Percentiles rank a stretch among this genome's conserved stretches.
Conservation (phyloP, 2,113 vertebrate species). For the Callaeas wilsoni region DNA sequence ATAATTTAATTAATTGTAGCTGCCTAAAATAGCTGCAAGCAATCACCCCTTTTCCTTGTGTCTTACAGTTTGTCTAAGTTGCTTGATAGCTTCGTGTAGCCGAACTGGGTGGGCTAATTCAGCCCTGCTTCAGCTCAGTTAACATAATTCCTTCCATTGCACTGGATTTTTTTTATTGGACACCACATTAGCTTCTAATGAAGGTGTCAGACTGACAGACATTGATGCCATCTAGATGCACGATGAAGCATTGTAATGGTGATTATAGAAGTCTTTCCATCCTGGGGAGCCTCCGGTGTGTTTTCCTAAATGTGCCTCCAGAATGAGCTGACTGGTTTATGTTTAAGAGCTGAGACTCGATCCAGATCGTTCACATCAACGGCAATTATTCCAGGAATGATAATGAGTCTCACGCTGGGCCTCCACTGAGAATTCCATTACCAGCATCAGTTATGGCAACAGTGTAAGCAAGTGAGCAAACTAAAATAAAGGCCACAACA, state of each 20-base stretch:
- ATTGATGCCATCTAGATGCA: neutral
- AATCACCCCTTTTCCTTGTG: neutral
- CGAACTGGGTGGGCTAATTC: neutral
- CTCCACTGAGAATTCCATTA: constrained; percentile 8
- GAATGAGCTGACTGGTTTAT: neutral
- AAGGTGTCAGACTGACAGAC: neutral
- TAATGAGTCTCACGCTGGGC: neutral
- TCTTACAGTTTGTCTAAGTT: neutral
- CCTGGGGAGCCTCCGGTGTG: neutral
- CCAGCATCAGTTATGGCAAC: neutral
- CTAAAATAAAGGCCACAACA: neutral
- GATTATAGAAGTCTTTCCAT: neutral
- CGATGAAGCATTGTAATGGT: neutral
- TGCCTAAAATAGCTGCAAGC: neutral
- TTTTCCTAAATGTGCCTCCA: neutral
- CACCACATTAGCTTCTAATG: neutral
- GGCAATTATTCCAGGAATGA: neutral
- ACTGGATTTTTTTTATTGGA: neutral
- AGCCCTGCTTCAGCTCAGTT: neutral
- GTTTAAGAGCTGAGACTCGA: neutral
- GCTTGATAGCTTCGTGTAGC: neutral
- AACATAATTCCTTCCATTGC: neutral
- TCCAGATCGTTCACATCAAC: neutral
- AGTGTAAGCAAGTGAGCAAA: neutral
- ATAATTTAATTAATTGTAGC: neutral